Conservation (phyloP, 2,797 vertebrate genomes). For the Vespertilio murinus region DNA sequence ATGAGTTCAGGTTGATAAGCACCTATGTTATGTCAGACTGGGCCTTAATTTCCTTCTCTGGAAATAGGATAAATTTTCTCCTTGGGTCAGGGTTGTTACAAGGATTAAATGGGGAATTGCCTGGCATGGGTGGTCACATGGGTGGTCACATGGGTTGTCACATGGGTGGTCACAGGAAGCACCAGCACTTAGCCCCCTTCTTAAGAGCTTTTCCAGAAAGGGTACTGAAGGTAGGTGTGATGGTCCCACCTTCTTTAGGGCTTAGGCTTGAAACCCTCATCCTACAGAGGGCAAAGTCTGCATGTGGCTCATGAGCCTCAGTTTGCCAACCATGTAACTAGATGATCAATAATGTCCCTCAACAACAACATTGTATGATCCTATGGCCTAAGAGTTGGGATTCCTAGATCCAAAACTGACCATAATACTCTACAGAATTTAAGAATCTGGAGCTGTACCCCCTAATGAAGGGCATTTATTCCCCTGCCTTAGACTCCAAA, state of each 20-base stretch:
- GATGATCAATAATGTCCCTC: background rate
- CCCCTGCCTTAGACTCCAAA: background rate
- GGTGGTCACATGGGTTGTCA: no score
- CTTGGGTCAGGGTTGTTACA: background rate
- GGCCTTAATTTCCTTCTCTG: constrained; percentile 12
- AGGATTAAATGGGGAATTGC: background rate
- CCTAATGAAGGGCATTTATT: background rate
- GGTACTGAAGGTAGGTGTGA: background rate
- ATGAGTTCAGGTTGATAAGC: background rate
- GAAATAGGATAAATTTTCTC: background rate
- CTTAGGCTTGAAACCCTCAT: background rate
- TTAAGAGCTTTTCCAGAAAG: background rate
- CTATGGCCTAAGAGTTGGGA: background rate
- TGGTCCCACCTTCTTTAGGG: background rate
- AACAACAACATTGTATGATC: background rate
- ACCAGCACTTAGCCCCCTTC: background rate
- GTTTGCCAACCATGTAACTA: background rate
- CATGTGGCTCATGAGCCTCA: no score
- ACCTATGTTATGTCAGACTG: background rate
- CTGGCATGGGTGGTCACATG: background rate
- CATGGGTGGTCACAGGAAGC: background rate
- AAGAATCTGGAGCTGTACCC: background rate
- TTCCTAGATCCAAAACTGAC: background rate
- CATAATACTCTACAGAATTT: background rate
- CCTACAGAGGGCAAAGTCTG: no score